A percentile compares a stretch with the other conserved stretches of the same genome.
phyloP scores from a whole-genome alignment of 2,113 vertebrate genomes.

The Elachura formosa region DNA sequence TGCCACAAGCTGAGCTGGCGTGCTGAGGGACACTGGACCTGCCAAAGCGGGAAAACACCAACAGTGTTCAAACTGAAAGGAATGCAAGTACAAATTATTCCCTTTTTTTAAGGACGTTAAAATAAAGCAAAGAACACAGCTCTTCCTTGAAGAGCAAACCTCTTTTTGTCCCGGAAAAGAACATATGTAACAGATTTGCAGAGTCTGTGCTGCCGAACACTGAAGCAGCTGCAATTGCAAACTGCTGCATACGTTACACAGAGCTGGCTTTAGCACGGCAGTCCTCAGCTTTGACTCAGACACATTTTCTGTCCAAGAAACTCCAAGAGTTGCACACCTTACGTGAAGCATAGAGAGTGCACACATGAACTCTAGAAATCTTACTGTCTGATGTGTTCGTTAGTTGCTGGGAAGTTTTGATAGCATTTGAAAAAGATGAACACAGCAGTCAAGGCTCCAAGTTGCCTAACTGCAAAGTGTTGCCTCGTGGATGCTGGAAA shows the following conservation, averaged over 20 bases:
- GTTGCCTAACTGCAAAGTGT: not conserved
- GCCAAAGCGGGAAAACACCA: constrained; percentile 47
- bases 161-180: not conserved
- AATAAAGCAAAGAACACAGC: not conserved
- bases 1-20: constrained; percentile 89
- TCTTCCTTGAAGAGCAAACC: not conserved
- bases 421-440: not conserved
- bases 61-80: not conserved
- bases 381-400: not conserved
- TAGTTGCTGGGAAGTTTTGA: not conserved
- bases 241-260: not conserved
- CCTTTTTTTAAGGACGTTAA: not conserved
- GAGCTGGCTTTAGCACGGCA: not conserved
- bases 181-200: constrained; percentile 56
- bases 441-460: not conserved
- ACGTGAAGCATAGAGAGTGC: not conserved
- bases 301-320: not conserved
- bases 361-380: not conserved
- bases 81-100: not conserved
- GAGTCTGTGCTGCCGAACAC: not conserved
- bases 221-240: constrained; percentile 28
- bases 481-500: not conserved
- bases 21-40: constrained; percentile 92
- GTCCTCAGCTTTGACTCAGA: not conserved
- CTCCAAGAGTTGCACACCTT: not conserved